These are phyloP conservation scores for Phylloscopus trochiloides DNA, from an alignment of 2,113 vertebrate genomes.

Conservation along the genomic window DNA sequence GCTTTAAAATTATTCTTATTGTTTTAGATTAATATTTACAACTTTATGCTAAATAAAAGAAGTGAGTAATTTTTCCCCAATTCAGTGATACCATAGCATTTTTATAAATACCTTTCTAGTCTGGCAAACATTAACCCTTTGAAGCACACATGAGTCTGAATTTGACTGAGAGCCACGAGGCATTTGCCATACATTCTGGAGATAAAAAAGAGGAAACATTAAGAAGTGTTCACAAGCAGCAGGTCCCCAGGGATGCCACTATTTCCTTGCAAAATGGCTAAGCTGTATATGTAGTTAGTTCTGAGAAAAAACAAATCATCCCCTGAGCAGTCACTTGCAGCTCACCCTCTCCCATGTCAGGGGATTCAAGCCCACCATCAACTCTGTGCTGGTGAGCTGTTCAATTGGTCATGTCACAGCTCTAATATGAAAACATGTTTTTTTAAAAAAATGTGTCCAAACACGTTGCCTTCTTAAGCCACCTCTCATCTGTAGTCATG, in stretches of 20 bases:
- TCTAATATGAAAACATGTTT: background rate
- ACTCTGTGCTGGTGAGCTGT: background rate
- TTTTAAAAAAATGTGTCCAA: background rate
- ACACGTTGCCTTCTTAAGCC: background rate
- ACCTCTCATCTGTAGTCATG: background rate
- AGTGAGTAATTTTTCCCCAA: background rate
- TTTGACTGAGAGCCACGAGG: background rate
- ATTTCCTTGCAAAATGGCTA: background rate
- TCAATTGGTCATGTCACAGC: background rate
- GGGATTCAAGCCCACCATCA: background rate
- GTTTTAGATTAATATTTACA: background rate
- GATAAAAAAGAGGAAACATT: background rate
- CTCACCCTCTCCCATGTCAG: background rate
- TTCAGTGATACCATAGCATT: background rate
- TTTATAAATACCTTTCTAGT: background rate
- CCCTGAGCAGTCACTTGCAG: background rate
- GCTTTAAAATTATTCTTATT: background rate
- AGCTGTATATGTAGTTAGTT: background rate
- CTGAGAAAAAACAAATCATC: background rate
- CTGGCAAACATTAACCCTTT: background rate
- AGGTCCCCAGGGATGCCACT: background rate
- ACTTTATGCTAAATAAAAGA: background rate
- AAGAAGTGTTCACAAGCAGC: background rate
- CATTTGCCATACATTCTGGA: background rate
- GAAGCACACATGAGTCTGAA: background rate